A percentile compares a stretch with the other conserved stretches of the same genome.
Evolutionary conservation across 2,797 vertebrate genomes (phyloP).

Genomic region (Dipus sagitta): DNA sequence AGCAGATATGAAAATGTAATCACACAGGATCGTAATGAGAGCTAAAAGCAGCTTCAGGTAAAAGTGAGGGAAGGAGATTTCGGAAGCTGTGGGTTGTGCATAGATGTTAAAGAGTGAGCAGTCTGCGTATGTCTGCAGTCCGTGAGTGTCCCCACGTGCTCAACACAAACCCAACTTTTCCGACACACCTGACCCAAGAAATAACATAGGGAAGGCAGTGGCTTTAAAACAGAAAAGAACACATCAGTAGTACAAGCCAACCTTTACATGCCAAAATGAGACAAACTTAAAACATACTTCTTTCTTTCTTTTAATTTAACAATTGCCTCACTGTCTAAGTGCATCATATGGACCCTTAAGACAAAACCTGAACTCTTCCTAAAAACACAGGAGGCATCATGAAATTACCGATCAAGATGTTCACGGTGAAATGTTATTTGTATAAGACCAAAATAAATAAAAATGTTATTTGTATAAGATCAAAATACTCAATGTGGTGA

Average conservation of each 20-base stretch:
- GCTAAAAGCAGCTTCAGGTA: not conserved
- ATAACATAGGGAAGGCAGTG: not conserved
- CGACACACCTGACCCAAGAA: not conserved
- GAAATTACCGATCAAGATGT: not conserved
- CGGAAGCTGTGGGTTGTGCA: not conserved
- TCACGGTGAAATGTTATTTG: not conserved
- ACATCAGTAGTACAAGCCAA: not conserved
- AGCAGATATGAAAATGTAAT: not conserved
- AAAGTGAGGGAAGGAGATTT: not conserved
- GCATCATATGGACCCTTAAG: not conserved
- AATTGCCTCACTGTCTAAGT: not conserved
- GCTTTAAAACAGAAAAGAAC: conserved; percentile 13
- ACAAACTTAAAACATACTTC: not conserved
- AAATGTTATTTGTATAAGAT: not conserved
- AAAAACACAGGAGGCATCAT: not conserved
- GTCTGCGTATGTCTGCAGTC: not conserved
- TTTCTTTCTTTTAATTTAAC: not conserved
- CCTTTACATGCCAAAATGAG: not conserved
- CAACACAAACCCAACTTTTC: not conserved
- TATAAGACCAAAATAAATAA: not conserved
- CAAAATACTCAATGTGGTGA: not conserved
- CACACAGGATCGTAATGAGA: not conserved
- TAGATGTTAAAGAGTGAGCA: too few species aligned
- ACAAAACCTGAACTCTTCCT: not conserved
- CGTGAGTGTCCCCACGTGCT: not conserved